Percentiles rank a stretch among this genome's conserved stretches.
Conservation (phyloP, 2,888 invertebrate genomes). For the Arrhopalites spinosus region DNA sequence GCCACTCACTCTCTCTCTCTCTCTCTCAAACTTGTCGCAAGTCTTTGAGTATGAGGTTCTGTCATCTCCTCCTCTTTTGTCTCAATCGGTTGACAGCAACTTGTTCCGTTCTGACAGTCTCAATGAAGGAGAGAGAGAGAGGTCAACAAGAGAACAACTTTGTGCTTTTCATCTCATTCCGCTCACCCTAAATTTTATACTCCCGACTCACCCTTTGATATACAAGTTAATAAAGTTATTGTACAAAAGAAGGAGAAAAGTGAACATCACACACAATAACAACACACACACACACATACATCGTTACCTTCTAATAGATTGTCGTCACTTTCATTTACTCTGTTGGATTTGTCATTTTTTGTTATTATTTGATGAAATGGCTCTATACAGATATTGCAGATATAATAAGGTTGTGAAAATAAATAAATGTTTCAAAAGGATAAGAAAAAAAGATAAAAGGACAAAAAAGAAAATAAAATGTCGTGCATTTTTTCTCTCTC, state of each 20-base stretch:
- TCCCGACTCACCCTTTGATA: not conserved
- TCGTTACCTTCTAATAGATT: not conserved
- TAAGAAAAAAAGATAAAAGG: not conserved
- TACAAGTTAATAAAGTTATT: not conserved
- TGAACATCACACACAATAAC: not conserved
- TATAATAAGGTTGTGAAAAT: not conserved
- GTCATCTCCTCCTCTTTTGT: constrained; percentile 16
- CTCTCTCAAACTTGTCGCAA: constrained; percentile 11
- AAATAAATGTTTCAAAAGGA: not conserved
- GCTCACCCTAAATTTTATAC: too few relatives aligned
- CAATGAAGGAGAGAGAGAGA: not conserved
- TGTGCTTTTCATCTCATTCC: constrained; percentile 2
- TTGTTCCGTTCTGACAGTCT: constrained; percentile 12
- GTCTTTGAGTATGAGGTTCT: not conserved
- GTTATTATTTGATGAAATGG: not conserved
- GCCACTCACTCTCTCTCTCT: not conserved
- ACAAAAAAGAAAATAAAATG: too few relatives aligned
- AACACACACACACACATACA: not conserved
- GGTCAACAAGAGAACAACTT: constrained; percentile 15
- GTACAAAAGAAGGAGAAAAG: not conserved
- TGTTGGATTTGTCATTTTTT: not conserved
- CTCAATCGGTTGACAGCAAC: constrained; percentile 15
- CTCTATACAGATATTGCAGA: not conserved
- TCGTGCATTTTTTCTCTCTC: not conserved
- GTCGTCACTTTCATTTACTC: not conserved